phyloP scores from a whole-genome alignment of 1,140 invertebrate species.

The Drosophila insularis region DNA sequence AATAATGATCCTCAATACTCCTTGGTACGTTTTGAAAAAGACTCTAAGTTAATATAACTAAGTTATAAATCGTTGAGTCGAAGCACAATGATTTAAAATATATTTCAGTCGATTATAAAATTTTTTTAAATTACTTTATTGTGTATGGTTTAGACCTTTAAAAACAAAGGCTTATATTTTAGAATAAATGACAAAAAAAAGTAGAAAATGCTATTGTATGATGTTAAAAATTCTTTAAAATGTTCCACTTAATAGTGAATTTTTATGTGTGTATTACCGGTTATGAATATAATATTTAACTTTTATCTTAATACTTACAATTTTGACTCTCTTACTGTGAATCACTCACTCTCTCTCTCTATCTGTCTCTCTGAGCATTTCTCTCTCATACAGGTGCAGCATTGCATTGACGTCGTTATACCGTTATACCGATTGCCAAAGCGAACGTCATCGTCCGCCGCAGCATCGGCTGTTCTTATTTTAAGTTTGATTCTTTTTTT shows the following conservation, averaged over 20 bases:
- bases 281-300: not conserved
- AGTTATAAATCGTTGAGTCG: too few species aligned
- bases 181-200: too few species aligned
- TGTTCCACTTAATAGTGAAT: not conserved
- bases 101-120: too few species aligned
- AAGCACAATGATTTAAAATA: too few species aligned
- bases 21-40: too few species aligned
- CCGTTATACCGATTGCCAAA: constrained; percentile 1
- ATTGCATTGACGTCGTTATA: constrained; percentile 40
- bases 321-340: not conserved
- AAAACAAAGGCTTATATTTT: too few species aligned
- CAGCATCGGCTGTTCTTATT: constrained; percentile 50
- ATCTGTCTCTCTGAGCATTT: not conserved
- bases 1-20: too few species aligned
- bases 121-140: too few species aligned
- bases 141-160: too few species aligned
- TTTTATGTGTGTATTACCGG: not conserved
- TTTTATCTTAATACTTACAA: constrained; percentile 20
- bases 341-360: not conserved
- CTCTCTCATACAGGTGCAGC: constrained; percentile 12
- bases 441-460: constrained; percentile 34
- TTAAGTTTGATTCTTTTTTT: constrained; percentile 26
- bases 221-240: too few species aligned
- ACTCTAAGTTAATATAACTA: too few species aligned
- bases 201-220: too few species aligned